Conservation (phyloP, 2,113 vertebrate species). For the Ciconia stormi region DNA sequence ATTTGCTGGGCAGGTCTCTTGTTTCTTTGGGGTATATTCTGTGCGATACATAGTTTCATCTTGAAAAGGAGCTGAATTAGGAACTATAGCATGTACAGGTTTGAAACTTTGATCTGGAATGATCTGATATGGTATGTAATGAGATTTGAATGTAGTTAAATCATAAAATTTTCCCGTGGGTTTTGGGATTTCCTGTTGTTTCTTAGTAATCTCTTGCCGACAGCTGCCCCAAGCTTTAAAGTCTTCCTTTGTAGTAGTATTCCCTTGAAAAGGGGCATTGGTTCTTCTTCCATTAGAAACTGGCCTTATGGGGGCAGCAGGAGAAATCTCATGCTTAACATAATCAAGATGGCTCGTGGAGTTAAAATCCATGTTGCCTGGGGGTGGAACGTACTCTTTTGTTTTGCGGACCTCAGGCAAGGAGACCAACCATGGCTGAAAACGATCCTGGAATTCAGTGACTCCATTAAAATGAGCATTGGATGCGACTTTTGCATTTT, state of each 20-base stretch:
- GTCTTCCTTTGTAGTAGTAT: constrained; percentile 81
- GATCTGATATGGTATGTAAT: constrained; percentile 76
- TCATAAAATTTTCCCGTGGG: constrained; percentile 78
- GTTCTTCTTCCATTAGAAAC: constrained; percentile 24
- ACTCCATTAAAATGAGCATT: constrained; percentile 67
- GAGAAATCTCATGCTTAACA: constrained; percentile 61
- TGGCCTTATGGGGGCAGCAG: constrained; percentile 70
- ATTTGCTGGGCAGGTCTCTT: constrained; percentile 76
- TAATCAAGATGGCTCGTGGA: constrained; percentile 76
- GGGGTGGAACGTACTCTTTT: constrained; percentile 67
- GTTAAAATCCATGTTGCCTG: constrained; percentile 73
- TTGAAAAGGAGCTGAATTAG: constrained; percentile 65
- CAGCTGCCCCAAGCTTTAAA: constrained; percentile 75
- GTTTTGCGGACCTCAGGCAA: constrained; percentile 41
- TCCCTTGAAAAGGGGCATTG: constrained; percentile 77
- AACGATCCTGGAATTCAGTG: constrained; percentile 83
- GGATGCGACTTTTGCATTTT: not conserved
- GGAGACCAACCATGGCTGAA: constrained; percentile 74
- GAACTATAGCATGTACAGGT: constrained; percentile 33
- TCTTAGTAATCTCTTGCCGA: constrained; percentile 65
- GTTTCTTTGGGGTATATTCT: constrained; percentile 77
- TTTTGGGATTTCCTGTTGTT: constrained; percentile 67
- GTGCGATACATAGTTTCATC: constrained; percentile 74
- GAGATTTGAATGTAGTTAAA: constrained; percentile 81
- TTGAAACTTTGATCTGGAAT: constrained; percentile 74